Percentiles rank a stretch among this genome's conserved stretches.
phyloP scores from a whole-genome alignment of 1,140 invertebrate genomes.

The Ericerus pela region DNA sequence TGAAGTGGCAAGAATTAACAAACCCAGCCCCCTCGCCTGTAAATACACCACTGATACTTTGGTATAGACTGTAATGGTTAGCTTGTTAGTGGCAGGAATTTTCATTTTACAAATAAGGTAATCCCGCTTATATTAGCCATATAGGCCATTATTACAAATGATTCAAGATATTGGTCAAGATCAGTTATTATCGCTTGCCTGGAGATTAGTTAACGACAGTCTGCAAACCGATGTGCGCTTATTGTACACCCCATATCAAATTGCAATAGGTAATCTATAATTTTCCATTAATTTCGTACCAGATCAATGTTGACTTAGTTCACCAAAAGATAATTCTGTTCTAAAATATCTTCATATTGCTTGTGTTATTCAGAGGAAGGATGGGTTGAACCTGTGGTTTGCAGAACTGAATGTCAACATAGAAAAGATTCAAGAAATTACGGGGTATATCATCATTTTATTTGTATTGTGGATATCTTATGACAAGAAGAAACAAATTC shows the following conservation, averaged over 20 bases:
- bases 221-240: slow-evolving; percentile 90
- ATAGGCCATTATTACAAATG: slow-evolving; percentile 76
- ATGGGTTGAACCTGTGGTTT: slow-evolving; percentile 96
- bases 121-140: too few species aligned
- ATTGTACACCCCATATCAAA: slow-evolving; percentile 93
- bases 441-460: slow-evolving; percentile 76
- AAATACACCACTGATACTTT: too few species aligned
- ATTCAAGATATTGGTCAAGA: slow-evolving; percentile 84
- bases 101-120: too few species aligned
- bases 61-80: too few species aligned
- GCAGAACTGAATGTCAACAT: slow-evolving; percentile 94
- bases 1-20: too few species aligned
- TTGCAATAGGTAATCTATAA: slow-evolving; percentile 81
- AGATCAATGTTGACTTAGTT: not conserved
- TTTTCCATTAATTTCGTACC: not conserved
- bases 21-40: too few species aligned
- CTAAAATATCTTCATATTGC: slow-evolving; percentile 84
- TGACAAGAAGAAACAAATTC: slow-evolving; percentile 96
- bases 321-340: slow-evolving; percentile 24
- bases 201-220: slow-evolving; percentile 96
- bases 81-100: too few species aligned
- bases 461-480: slow-evolving; percentile 97
- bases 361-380: slow-evolving; percentile 88
- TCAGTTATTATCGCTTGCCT: slow-evolving; percentile 72
- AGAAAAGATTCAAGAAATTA: slow-evolving; percentile 96